Evolutionary conservation across 2,888 invertebrate genomes (phyloP).

Genomic region (Slavum lentiscoides): DNA sequence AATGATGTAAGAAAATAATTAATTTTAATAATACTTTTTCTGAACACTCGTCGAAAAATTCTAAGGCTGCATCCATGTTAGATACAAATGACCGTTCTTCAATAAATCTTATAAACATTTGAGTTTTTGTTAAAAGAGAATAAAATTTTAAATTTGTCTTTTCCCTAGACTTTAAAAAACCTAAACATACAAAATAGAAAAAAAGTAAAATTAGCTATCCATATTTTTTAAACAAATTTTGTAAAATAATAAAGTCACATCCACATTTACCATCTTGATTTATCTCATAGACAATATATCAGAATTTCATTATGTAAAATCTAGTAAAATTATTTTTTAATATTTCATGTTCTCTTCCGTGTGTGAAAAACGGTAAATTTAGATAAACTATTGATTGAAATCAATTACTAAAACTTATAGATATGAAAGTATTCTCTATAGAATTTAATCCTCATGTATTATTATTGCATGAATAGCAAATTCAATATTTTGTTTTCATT

Average conservation of each 20-base stretch:
- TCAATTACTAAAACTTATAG: not conserved
- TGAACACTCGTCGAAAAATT: slow-evolving; percentile 96
- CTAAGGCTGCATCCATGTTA: slow-evolving; percentile 93
- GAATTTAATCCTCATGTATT: not conserved
- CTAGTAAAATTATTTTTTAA: no score
- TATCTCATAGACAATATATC: no score
- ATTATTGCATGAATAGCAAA: not conserved
- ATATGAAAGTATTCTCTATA: not conserved
- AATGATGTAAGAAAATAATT: slow-evolving; percentile 27
- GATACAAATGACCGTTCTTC: slow-evolving; percentile 98
- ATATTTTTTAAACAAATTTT: no score
- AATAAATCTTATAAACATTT: slow-evolving; percentile 97
- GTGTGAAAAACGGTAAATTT: not conserved
- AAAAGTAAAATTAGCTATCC: no score
- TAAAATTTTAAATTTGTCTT: slow-evolving; percentile 89
- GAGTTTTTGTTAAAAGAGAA: slow-evolving; percentile 84
- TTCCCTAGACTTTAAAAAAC: slow-evolving; percentile 85
- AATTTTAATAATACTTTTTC: slow-evolving; percentile 68
- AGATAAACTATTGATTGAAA: not conserved
- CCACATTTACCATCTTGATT: no score
- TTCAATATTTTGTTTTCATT: not conserved
- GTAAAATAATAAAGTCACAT: no score
- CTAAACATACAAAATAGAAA: slow-evolving; percentile 56
- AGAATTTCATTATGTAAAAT: no score
- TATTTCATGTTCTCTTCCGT: no score